Evolutionary conservation across 2,797 vertebrate species (phyloP).

Genomic region (Fundulus diaphanus): DNA sequence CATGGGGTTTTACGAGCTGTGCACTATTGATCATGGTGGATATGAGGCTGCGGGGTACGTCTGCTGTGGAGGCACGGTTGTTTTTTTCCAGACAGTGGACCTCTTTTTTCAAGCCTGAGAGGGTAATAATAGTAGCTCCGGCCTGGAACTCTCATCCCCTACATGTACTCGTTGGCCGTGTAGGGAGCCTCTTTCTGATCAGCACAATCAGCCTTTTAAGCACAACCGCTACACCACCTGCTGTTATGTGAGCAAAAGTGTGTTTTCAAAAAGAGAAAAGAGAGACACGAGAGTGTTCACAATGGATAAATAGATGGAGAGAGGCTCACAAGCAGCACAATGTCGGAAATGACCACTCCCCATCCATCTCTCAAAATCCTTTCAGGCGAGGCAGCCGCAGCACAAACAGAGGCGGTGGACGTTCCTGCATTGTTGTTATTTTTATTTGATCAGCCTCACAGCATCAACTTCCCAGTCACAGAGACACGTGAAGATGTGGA

Average conservation of each 20-base stretch:
- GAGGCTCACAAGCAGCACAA: slow-evolving; percentile 54
- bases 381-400: slow-evolving; percentile 32
- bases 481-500: slow-evolving; percentile 30
- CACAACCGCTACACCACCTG: slow-evolving; percentile 31
- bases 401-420: slow-evolving; percentile 36
- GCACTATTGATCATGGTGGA: slow-evolving; percentile 76
- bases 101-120: slow-evolving; percentile 46
- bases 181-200: slow-evolving; percentile 61
- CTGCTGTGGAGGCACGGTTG: slow-evolving; percentile 55
- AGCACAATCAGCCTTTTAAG: slow-evolving; percentile 60
- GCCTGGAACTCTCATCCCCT: slow-evolving; percentile 32
- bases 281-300: slow-evolving; percentile 33
- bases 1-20: slow-evolving; percentile 67
- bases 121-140: slow-evolving; percentile 63
- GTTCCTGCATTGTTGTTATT: slow-evolving; percentile 64
- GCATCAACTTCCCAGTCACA: slow-evolving; percentile 48
- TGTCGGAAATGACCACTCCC: slow-evolving; percentile 59
- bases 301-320: slow-evolving; percentile 34
- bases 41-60: slow-evolving; percentile 67
- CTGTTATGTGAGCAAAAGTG: slow-evolving; percentile 13
- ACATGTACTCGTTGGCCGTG: slow-evolving; percentile 22
- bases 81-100: slow-evolving; percentile 43
- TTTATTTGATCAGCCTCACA: slow-evolving; percentile 62
- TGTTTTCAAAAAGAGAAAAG: slow-evolving; percentile 37
- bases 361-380: slow-evolving; percentile 34